Base-by-base conservation (phyloP, 2,113 vertebrate species). In the Cynocephalus volans region DNA sequence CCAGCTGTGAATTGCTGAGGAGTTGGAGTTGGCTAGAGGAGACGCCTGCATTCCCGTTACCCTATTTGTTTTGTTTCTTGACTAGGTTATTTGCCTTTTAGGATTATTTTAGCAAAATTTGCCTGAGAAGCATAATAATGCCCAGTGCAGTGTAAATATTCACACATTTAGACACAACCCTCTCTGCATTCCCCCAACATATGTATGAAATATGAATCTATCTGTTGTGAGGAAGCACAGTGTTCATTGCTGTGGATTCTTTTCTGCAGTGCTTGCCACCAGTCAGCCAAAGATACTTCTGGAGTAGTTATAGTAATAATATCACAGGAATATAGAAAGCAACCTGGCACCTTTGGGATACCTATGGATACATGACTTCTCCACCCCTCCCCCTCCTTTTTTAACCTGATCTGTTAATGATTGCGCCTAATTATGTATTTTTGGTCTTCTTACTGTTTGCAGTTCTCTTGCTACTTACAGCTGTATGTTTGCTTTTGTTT, bases 401-500 rank as follows among this genome's bases (percentile, higher is more conserved):
- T 70, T 41, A 93, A 97, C 95, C 97, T 97, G 96, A 69, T 96
- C 23, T 0, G 70, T n/a, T 95, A 97, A 91, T 97, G 94, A 96
- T 90, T 96, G 75, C 88, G 56, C 70, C 87, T 96, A 96, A 97
- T 98, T 82, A 97, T 95, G 88, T 79, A 90, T 96, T 92, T 92
- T 95, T 92, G 89, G 98, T 96, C 83, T 96, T 92, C 23, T 97
- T 87, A 1, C 90, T 80, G 90, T 94, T 98, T 82, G 4, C 91
- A 62, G 94, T 98, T 97, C 94, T 95, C 96, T 94, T 92, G 91
- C 98, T 76, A 15, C 91, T 96, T 97, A 75, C 96, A 98, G 97
- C 96, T 75, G 73, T 88, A 98, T 98, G 97, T 97, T 98, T 98
- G 97, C 95, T 95, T 98, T 98, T 96, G 94, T 98, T 79, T 91